These are phyloP conservation scores for Vireo altiloquus DNA, from an alignment of 2,113 vertebrate genomes.

Conservation along the genomic window DNA sequence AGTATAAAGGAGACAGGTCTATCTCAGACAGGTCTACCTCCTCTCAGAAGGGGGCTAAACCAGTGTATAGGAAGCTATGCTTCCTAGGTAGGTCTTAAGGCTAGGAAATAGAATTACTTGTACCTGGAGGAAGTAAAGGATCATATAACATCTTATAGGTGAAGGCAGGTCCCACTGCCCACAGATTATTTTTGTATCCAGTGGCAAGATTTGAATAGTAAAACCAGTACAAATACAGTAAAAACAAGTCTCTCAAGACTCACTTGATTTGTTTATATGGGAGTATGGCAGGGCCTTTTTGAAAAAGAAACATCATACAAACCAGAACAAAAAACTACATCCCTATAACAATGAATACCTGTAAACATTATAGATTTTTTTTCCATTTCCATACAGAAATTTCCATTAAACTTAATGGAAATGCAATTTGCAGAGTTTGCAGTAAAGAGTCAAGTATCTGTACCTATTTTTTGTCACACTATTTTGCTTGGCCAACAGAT, in stretches of 20 bases:
- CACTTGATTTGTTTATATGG: neutral
- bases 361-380: neutral
- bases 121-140: neutral
- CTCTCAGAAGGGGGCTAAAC: neutral
- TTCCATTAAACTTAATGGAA: neutral
- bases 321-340: neutral
- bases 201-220: neutral
- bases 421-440: neutral
- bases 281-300: neutral
- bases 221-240: neutral
- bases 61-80: neutral
- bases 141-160: neutral
- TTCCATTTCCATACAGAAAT: neutral
- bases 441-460: neutral
- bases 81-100: neutral
- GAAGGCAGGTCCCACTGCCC: accelerated
- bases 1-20: neutral
- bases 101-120: neutral
- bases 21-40: too few species aligned
- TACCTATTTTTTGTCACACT: neutral
- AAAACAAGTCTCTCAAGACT: neutral
- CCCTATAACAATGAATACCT: neutral
- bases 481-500: neutral
- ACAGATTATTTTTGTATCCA: neutral
- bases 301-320: neutral